Evolutionary conservation across 1,140 invertebrate species (phyloP).

Genomic region (Cydia strobilella): DNA sequence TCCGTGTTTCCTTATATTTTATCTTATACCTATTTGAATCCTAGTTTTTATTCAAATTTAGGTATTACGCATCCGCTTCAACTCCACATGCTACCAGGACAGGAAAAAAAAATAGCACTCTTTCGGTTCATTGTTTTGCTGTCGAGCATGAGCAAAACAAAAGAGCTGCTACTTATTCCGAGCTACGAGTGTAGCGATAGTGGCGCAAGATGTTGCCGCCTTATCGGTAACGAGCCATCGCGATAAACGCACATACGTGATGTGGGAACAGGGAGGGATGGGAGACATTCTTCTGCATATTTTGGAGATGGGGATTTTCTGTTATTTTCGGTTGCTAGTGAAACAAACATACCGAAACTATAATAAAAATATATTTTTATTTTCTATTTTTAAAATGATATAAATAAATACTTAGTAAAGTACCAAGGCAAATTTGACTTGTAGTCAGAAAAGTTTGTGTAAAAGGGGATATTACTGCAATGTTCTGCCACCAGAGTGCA

Average conservation of each 20-base stretch:
- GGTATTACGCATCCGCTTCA: background rate
- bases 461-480: too few species aligned
- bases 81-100: background rate
- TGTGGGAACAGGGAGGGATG: constrained; percentile 2
- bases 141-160: constrained; percentile 35
- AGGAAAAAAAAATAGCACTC: background rate
- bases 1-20: too few species aligned
- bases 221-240: constrained; percentile 56
- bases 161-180: constrained; percentile 27
- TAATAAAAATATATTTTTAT: too few species aligned
- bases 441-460: too few species aligned
- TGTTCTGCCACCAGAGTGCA: too few species aligned
- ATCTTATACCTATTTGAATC: too few species aligned
- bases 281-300: background rate
- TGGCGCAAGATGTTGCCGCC: constrained; percentile 48
- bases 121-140: background rate
- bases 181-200: constrained; percentile 9
- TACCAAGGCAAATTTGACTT: too few species aligned
- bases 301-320: background rate
- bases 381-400: too few species aligned
- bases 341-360: too few species aligned
- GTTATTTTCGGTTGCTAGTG: too few species aligned
- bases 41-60: too few species aligned
- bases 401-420: too few species aligned
- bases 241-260: constrained; percentile 52